Conservation (phyloP, 2,797 vertebrate genomes). For the Micromesistius poutassou region DNA sequence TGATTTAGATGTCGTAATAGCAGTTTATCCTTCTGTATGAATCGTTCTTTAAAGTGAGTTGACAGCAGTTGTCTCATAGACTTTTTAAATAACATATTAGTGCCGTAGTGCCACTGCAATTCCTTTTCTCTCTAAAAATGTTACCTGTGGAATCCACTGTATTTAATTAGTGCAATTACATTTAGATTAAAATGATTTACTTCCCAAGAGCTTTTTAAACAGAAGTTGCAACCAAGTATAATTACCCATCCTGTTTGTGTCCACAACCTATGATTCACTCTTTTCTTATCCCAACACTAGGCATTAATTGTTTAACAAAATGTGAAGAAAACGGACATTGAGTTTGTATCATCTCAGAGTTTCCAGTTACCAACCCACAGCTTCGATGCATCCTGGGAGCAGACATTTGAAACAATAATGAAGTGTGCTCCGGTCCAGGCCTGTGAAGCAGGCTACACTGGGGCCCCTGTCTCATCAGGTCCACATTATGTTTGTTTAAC, state of each 20-base stretch:
- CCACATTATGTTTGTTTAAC: neutral
- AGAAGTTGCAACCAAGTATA: neutral
- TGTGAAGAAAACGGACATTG: too few relatives aligned
- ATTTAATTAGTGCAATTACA: neutral
- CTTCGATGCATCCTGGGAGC: too few relatives aligned
- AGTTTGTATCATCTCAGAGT: too few relatives aligned
- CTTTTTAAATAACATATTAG: neutral
- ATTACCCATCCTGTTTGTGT: neutral
- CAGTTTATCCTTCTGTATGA: neutral
- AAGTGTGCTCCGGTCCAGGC: too few relatives aligned
- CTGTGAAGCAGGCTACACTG: too few relatives aligned
- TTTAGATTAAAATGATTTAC: neutral
- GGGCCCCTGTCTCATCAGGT: neutral
- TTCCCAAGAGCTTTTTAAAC: neutral
- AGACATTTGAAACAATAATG: too few relatives aligned
- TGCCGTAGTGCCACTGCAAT: neutral
- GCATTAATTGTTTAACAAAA: neutral
- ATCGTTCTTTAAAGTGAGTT: neutral
- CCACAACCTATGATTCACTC: neutral
- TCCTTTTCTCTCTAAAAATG: neutral
- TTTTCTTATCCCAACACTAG: neutral
- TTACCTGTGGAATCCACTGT: neutral
- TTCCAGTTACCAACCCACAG: too few relatives aligned
- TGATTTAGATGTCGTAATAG: constrained; percentile 1
- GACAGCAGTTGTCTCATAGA: neutral